Conservation (phyloP, 2,888 invertebrate species). For the Tetropium fuscum region DNA sequence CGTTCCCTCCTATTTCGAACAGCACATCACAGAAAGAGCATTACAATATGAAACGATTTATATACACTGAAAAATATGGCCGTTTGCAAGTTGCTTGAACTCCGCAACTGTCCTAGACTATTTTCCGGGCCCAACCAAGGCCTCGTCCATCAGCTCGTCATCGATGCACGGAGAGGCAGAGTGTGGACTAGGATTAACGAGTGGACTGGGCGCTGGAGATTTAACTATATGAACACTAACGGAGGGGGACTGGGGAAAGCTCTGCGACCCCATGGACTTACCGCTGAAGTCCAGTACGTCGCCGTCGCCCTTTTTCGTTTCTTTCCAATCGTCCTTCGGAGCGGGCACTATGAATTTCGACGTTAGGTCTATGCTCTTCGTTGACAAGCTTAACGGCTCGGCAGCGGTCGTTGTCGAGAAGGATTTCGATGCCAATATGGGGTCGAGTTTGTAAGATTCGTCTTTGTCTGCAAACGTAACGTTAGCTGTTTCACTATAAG, state of each 20-base stretch:
- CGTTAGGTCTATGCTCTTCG: slow-evolving; percentile 66
- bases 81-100: not conserved
- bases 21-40: too few species aligned
- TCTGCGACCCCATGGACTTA: slow-evolving; percentile 30
- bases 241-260: slow-evolving; percentile 73
- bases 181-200: slow-evolving; percentile 75
- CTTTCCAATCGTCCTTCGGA: slow-evolving; percentile 53
- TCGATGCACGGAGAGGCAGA: slow-evolving; percentile 86
- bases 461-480: slow-evolving; percentile 44
- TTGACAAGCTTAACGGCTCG: slow-evolving; percentile 56
- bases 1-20: too few species aligned
- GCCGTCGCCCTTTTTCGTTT: slow-evolving; percentile 63
- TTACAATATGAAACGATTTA: too few species aligned
- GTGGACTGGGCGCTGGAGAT: slow-evolving; percentile 79
- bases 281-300: slow-evolving; percentile 69
- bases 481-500: not conserved
- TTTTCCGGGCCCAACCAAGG: slow-evolving; percentile 83
- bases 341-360: slow-evolving; percentile 65
- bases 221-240: slow-evolving; percentile 82
- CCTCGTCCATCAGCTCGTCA: slow-evolving; percentile 92
- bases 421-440: slow-evolving; percentile 50
- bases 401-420: slow-evolving; percentile 49
- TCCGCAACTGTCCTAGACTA: slow-evolving; percentile 51
- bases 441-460: slow-evolving; percentile 54
- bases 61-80: too few species aligned